Evolutionary conservation across 1,140 invertebrate genomes (phyloP).

Genomic region (Steinernema khuongi): DNA sequence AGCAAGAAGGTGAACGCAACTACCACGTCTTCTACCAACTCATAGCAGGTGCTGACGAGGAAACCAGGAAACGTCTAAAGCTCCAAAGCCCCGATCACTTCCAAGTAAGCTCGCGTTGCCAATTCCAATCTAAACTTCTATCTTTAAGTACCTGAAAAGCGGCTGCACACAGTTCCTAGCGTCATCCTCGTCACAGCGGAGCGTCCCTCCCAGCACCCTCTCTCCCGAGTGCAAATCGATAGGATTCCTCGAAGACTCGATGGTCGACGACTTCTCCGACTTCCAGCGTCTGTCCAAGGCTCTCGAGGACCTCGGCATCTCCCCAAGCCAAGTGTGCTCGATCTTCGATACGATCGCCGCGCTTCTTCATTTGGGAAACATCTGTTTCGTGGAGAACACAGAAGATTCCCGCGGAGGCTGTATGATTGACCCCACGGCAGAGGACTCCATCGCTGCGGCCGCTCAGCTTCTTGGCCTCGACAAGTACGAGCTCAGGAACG

Average conservation of each 20-base stretch:
- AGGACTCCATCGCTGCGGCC: conserved; percentile 61
- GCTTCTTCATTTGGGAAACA: conserved; percentile 39
- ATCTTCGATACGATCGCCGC: conserved; percentile 31
- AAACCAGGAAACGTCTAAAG: conserved; percentile 71
- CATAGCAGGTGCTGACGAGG: conserved; percentile 49
- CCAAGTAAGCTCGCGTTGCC: not conserved
- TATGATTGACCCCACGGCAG: conserved; percentile 65
- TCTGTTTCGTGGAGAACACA: conserved; percentile 33
- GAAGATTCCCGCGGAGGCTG: conserved; percentile 76
- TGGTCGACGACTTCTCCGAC: conserved; percentile 84
- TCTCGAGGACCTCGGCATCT: conserved; percentile 98
- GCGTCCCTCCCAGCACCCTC: not conserved
- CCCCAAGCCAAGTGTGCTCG: conserved; percentile 70
- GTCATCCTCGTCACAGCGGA: not conserved
- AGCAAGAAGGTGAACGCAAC: conserved; percentile 86
- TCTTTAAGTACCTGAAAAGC: conserved; percentile 50
- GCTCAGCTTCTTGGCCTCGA: conserved; percentile 83
- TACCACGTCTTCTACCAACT: conserved; percentile 98
- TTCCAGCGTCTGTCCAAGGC: conserved; percentile 86
- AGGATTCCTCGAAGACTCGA: conserved; percentile 65
- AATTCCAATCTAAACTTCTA: not conserved
- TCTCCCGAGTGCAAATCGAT: not conserved
- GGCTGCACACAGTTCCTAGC: not conserved
- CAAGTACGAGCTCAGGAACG: conserved; percentile 93
- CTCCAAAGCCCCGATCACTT: not conserved